Percentiles rank a stretch among this genome's conserved stretches.
Evolutionary conservation across 2,113 vertebrate species (phyloP).

Genomic region (Rhineura floridana): DNA sequence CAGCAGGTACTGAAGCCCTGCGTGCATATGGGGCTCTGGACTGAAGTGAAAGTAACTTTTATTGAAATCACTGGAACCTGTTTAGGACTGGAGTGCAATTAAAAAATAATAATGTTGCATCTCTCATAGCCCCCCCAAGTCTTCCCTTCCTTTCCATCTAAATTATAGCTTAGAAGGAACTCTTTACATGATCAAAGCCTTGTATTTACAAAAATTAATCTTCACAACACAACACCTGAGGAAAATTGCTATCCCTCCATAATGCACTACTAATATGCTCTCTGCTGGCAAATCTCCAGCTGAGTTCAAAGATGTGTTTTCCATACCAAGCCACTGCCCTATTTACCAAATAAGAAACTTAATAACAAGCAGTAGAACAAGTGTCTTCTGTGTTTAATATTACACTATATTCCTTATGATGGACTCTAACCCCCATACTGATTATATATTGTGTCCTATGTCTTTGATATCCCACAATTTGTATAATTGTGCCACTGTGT

Average conservation of each 20-base stretch:
- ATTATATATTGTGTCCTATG: background rate
- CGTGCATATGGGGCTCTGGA: background rate
- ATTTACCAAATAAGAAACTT: background rate
- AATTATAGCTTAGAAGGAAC: background rate
- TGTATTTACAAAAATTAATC: conserved; percentile 27
- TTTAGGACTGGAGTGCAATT: background rate
- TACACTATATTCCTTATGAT: background rate
- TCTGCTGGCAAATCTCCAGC: conserved; percentile 4
- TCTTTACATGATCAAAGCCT: conserved; percentile 10
- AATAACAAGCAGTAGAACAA: background rate
- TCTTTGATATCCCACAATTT: background rate
- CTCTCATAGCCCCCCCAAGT: too few relatives aligned
- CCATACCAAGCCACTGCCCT: background rate
- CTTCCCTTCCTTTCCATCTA: background rate
- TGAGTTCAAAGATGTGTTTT: conserved; percentile 17
- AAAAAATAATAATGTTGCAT: background rate
- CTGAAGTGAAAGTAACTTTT: background rate
- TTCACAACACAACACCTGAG: background rate
- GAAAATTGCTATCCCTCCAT: conserved; percentile 4
- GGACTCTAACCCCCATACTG: background rate
- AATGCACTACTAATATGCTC: background rate
- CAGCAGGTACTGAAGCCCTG: background rate
- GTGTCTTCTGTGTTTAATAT: background rate
- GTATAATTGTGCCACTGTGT: background rate
- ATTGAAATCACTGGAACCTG: background rate